Evolutionary conservation across 2,888 invertebrate genomes (phyloP), one percentile per base, ranked within the genome.

Genomic region (Sinodicranocentrus sp.): DNA sequence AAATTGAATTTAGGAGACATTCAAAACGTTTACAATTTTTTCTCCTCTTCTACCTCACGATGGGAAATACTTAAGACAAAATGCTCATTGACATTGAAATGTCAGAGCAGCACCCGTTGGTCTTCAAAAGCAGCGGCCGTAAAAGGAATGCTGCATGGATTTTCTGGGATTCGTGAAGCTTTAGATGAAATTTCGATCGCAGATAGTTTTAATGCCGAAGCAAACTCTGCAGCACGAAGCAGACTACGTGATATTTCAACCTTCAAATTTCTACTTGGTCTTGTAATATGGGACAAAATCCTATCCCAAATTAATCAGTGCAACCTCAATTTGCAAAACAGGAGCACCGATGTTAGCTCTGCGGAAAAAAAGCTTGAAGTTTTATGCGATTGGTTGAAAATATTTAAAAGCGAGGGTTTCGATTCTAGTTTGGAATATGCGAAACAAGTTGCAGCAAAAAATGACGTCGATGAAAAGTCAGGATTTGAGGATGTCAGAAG

Each of bases 91-190:
- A 23, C 68, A 1, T 19, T 75, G 2, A 84, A 84, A 26, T 17
- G 33, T 25, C 75, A 75, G n/a, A 21, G 21, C 3, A 0, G n/a
- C 1, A 84, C 79, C 0, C 39, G 84, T 8, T 84, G 84, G 84
- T 79, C 84, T 2, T 73, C 84, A 0, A 73, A 70, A 54, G 33
- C 73, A 0, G n/a, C 19, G 5, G 79, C 84, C 17, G 75, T 80
- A 1, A 19, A 0, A 1, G 13, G n/a, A n/a, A n/a, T n/a, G n/a
- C n/a, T n/a, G n/a, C n/a, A 17, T 1, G 8, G 73, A 39, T 79
- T 48, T 52, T 3, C 8, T 6, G 25, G 17, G 2, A 26, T 84
- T 1, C 3, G 48, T 0, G 75, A 73, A 1, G 28, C 75, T 17
- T 26, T 84, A 5, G 0, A 1, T 3, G 48, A 75, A 26, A 61